Conservation (phyloP, 2,797 vertebrate genomes). For the Esox lucius region DNA sequence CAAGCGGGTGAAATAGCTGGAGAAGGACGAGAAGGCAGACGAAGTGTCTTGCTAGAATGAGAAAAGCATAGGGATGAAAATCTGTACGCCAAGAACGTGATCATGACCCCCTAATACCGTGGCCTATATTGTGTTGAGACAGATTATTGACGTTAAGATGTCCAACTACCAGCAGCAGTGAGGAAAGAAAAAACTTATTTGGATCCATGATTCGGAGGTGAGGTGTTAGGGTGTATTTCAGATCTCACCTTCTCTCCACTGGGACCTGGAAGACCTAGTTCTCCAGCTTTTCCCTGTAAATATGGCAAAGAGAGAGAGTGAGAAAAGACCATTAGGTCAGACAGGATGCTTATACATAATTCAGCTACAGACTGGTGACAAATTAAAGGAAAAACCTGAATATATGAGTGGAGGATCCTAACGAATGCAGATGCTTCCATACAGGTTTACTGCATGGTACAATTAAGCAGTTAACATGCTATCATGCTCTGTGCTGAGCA, state of each 20-base stretch:
- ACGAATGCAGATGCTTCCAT: too few relatives aligned
- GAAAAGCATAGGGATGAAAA: slow-evolving; percentile 43
- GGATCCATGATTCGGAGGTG: background rate
- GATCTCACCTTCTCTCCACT: slow-evolving; percentile 76
- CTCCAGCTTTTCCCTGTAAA: slow-evolving; percentile 76
- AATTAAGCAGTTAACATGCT: too few relatives aligned
- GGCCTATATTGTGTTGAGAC: background rate
- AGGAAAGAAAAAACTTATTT: background rate
- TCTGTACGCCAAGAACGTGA: slow-evolving; percentile 15
- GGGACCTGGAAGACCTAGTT: slow-evolving; percentile 74
- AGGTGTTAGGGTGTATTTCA: background rate
- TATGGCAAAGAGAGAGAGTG: background rate
- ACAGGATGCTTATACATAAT: background rate
- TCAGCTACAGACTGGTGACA: background rate
- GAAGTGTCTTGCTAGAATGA: slow-evolving; percentile 62
- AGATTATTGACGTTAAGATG: background rate
- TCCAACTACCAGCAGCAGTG: background rate
- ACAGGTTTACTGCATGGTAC: too few relatives aligned
- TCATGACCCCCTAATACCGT: background rate
- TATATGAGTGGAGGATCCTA: too few relatives aligned
- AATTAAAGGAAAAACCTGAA: too few relatives aligned
- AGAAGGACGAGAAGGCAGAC: slow-evolving; percentile 57
- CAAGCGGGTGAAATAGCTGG: slow-evolving; percentile 64
- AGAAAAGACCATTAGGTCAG: background rate
- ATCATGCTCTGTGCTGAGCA: too few relatives aligned